A percentile compares a stretch with the other conserved stretches of the same genome.
phyloP scores from a whole-genome alignment of 2,888 invertebrate genomes.

The Melanostoma mellinum region DNA sequence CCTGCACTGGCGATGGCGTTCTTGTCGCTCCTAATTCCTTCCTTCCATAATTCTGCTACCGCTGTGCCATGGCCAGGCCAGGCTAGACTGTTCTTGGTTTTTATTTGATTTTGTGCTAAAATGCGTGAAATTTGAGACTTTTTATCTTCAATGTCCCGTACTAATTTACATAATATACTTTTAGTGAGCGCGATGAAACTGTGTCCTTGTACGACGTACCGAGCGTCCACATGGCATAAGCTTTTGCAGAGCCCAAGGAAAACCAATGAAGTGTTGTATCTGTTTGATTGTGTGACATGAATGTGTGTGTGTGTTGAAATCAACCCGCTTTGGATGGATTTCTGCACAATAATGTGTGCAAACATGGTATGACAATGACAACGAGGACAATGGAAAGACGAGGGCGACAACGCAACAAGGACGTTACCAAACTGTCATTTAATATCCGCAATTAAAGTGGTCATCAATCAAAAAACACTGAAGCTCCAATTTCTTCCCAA shows the following conservation, averaged over 20 bases:
- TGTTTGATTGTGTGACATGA: not conserved
- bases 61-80: conserved; percentile 2
- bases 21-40: conserved; percentile 55
- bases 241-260: conserved; percentile 16
- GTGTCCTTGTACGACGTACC: conserved; percentile 56
- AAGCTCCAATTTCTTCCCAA: conserved; percentile 74
- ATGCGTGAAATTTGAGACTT: conserved; percentile 72
- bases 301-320: conserved; percentile 44
- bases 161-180: conserved; percentile 72
- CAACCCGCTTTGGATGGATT: conserved; percentile 65
- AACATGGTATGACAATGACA: conserved; percentile 43
- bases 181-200: conserved; percentile 61
- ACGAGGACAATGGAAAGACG: conserved; percentile 36
- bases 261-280: conserved; percentile 41
- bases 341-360: conserved; percentile 64
- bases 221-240: conserved; percentile 31
- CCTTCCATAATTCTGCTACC: conserved; percentile 3
- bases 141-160: conserved; percentile 60
- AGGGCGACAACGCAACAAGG: conserved; percentile 71
- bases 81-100: conserved; percentile 14
- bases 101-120: conserved; percentile 38
- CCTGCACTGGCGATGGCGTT: conserved; percentile 18
- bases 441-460: conserved; percentile 82
- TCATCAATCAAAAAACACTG: conserved; percentile 81
- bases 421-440: conserved; percentile 79